Conservation (phyloP, 1,140 invertebrate species). For the Lucilia sericata region DNA sequence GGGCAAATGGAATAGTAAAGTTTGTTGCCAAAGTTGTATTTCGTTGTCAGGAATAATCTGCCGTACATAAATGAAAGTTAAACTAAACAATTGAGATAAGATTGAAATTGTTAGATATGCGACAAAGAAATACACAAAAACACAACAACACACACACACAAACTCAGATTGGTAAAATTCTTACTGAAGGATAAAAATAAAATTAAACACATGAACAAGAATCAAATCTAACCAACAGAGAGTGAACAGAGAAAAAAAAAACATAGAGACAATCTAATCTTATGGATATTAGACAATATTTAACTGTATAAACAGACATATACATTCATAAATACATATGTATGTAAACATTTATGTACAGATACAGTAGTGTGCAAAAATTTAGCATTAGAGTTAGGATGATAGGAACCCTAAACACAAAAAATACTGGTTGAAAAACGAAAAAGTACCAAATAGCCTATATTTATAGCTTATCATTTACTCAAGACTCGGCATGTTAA, state of each 20-base stretch:
- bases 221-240: conserved; percentile 5
- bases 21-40: conserved; percentile 27
- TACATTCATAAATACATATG: no score
- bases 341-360: no score
- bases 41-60: conserved; percentile 26
- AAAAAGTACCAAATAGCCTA: no score
- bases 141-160: not conserved
- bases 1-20: conserved; percentile 11
- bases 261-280: not conserved
- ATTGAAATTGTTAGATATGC: not conserved
- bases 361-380: not conserved
- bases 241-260: not conserved
- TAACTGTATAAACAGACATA: not conserved
- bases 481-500: no score
- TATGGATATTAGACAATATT: conserved; percentile 24
- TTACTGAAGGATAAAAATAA: not conserved
- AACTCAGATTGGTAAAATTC: not conserved
- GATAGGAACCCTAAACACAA: no score
- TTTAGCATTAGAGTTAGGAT: no score
- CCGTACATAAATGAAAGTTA: conserved; percentile 28
- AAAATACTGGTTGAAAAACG: no score
- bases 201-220: not conserved
- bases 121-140: not conserved
- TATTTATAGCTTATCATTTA: no score
- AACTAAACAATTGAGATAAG: conserved; percentile 41